Conservation (phyloP, 2,797 vertebrate genomes). For the Tympanoctomys barrerae region DNA sequence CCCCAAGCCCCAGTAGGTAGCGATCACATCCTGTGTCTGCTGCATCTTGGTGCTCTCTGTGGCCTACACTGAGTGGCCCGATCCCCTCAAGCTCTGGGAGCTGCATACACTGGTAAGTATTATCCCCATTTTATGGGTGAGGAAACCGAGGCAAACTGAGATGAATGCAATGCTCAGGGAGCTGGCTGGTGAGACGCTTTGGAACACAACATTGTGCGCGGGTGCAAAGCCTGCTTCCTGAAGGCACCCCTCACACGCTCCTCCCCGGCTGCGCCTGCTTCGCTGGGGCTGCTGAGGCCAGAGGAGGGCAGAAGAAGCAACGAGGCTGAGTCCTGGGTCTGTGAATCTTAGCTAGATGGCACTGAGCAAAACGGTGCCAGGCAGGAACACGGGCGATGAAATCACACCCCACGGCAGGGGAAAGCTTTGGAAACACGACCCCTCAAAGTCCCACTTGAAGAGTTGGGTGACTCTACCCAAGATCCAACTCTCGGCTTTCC, state of each 20-base stretch:
- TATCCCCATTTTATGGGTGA: no score
- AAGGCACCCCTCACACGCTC: conserved; percentile 2
- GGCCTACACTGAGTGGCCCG: not conserved
- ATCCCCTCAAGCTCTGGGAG: not conserved
- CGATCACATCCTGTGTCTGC: not conserved
- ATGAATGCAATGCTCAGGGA: not conserved
- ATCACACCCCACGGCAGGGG: not conserved
- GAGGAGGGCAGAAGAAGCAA: not conserved
- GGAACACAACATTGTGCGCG: conserved; percentile 12
- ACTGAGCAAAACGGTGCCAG: not conserved
- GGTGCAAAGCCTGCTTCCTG: conserved; percentile 12
- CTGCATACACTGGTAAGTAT: not conserved
- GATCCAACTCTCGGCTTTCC: not conserved
- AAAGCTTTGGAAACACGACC: not conserved
- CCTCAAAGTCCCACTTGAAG: not conserved
- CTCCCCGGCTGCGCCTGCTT: not conserved
- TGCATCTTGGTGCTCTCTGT: not conserved
- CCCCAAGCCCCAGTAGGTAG: not conserved
- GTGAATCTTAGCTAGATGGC: not conserved
- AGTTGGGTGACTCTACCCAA: not conserved
- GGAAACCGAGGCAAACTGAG: not conserved
- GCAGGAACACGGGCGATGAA: not conserved
- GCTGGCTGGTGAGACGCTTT: not conserved
- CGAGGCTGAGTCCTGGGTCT: not conserved
- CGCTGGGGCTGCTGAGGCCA: not conserved